Evolutionary conservation across 2,888 invertebrate genomes (phyloP), one percentile per base, ranked within the genome.

Genomic region (Brachypalpus laphriformis): DNA sequence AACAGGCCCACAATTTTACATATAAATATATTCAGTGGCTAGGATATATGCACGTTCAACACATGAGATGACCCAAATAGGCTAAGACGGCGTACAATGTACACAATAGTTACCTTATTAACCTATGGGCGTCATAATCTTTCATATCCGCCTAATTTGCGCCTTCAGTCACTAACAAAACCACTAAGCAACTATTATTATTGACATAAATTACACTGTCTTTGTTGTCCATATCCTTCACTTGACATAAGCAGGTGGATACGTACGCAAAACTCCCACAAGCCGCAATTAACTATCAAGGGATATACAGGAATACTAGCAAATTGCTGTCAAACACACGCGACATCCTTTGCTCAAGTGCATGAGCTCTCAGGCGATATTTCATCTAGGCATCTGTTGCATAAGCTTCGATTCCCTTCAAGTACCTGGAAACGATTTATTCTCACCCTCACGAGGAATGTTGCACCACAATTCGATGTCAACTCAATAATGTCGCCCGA

Each of bases 281-380:
- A 34, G 34, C 51, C 18, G 49, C 63, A 65, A 47, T 63, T 14
- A 63, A 16, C 28, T 57, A 59, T 28, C 16, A 42, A 18, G 25
- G 18, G 20, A 65, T 18, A 8, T 49, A 11, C 49, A 25, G 8
- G 42, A 40, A 34, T 63, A 63, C 74, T 75, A 14, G 74, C 56
- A 74, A 83, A 59, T 75, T 75, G 57, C 75, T 81, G 75, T 59
- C 85, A 71, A 63, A 61, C 72, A 61, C 77, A 82, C 16, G 57
- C 40, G 66, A 82, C 65, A 63, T 68, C 57, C 28, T 14, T 28
- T 40, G 49, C 63, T 25, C 68, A 66, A 66, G 34, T 59, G 34
- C 42, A 61, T 40, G 40, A 6, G 16, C 31, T 40, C 57, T 22
- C 7, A 34, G 31, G 56, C 56, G 7, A 25, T 37, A 34, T 14